Evolutionary conservation across 1,140 invertebrate species (phyloP), one percentile per base, ranked within the genome.

Genomic region (Dufourea novaeangliae): DNA sequence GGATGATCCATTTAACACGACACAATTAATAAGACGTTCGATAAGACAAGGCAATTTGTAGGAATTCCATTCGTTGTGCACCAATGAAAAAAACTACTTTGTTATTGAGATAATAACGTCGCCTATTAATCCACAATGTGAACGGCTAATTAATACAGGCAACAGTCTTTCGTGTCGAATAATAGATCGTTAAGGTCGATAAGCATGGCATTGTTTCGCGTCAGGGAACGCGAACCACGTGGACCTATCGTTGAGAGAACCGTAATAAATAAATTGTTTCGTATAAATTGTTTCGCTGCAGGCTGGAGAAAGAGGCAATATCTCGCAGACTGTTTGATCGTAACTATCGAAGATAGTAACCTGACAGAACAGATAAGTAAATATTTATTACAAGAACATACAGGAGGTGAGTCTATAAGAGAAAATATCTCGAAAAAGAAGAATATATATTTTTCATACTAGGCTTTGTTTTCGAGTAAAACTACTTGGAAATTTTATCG

Each of bases 151-250:
- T 69, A 69, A 76, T 59, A 61, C 64, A 32, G 44, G 54, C 73
- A 76, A 57, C 39, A 76, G 64, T 57, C 64, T 75, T 76, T 41
- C 54, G 32, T 20, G 54, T 44, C 20, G 64, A 59, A 76, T 76
- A 76, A 76, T 57, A 76, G 73, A 76, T 76, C 73, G 73, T 76
- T 69, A 69, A 50, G 73, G 52, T 20, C 54, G 73, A 76, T 76
- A 76, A 69, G 57, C 73, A 29, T 17, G 11, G 3, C 54, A 76
- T 76, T 76, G 73, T 76, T 69, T 61, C 73, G 8, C 41, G 29
- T 5, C 32, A 32, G 10, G 39, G 1, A 22, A 20, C 39, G 62
- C 39, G 27, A 32, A 46, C 66, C 64, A 61, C 73, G 66, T 68
- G 54, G 54, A 50, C 22, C 73, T 69, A 61, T 69, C 54, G 50